Conservation (phyloP, 2,797 vertebrate genomes). For the Karalla daura region DNA sequence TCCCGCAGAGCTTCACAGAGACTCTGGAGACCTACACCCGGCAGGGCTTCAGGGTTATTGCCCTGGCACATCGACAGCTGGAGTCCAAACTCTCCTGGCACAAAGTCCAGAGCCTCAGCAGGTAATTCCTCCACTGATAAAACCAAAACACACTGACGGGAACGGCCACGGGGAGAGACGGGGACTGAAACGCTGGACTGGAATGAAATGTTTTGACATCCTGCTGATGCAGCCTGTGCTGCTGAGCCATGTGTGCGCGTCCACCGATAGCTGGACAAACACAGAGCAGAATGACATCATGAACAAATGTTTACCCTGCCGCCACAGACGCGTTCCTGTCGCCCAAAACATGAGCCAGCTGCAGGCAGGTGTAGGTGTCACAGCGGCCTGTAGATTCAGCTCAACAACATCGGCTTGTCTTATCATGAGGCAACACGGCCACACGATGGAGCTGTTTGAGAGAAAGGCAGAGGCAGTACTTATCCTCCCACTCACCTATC, state of each 20-base stretch:
- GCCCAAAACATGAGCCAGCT: not conserved
- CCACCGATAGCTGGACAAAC: slow-evolving; percentile 14
- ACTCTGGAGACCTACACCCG: slow-evolving; percentile 93
- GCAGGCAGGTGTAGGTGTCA: too few relatives aligned
- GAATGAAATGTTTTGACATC: too few relatives aligned
- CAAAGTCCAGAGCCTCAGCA: slow-evolving; percentile 93
- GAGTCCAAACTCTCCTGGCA: slow-evolving; percentile 96
- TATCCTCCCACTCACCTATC: not conserved
- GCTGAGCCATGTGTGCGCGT: not conserved
- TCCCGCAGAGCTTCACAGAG: slow-evolving; percentile 89
- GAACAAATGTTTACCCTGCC: slow-evolving; percentile 12
- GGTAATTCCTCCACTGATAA: slow-evolving; percentile 78
- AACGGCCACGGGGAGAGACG: too few relatives aligned
- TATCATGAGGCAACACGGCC: not conserved
- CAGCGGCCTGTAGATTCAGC: too few relatives aligned
- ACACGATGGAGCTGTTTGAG: not conserved
- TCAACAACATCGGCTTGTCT: not conserved
- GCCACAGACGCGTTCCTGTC: not conserved
- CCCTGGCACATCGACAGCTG: slow-evolving; percentile 92
- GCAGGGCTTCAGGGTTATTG: slow-evolving; percentile 97
- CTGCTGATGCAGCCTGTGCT: not conserved
- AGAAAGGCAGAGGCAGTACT: not conserved
- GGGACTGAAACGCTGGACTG: too few relatives aligned
- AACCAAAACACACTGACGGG: too few relatives aligned
- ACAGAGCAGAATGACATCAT: not conserved